Base-by-base conservation (phyloP, 37 sponge, comb jelly and placozoan species). In the Cliona cf. orientalis region DNA sequence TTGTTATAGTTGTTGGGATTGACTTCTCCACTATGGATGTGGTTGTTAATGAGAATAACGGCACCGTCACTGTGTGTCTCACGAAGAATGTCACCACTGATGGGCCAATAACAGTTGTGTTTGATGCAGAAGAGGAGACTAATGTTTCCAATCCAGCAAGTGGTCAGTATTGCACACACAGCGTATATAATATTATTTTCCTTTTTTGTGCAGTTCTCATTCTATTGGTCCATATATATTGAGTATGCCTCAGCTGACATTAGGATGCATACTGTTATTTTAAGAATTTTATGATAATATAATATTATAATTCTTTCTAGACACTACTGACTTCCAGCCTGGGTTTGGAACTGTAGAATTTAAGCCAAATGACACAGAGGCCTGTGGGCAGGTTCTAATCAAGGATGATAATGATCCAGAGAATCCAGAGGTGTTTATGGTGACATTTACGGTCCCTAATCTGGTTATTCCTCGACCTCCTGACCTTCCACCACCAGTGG, bases 301-400 rank as follows among this genome's bases (percentile, higher is more conserved):
- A 32, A 7, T 33, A 67, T n/a, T 12, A 59, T 9, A 59, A 59
- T 29, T 59, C 23, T 14, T 14, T 34, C 22, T 41, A 71, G 79
- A 9, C 70, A 17, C 38, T 11, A 42, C 78, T 67, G 89, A 88
- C 76, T 89, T 63, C 41, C 34, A 6, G 0, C 22, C 36, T 71
- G 62, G 26, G 36, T 31, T 45, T 23, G 22, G 36, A 12, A 62
- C 36, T 37, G 61, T 83, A 17, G 42, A 42, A 3, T 82, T 89
- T 41, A 23, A 2, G 25, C 71, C 78, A 25, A 67, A 46, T 2
- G 55, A 78, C n/a, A 73, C 63, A 1, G 28, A 25, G 14, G 73
- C 79, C 0, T 89, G 89, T 73, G 44, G n/a, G 4, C 58, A 78
- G 6, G 73, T 89, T 23, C 63, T 64, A 17, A 40, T 89, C 17